phyloP scores from a whole-genome alignment of 2,797 vertebrate species.

The Alca torda region DNA sequence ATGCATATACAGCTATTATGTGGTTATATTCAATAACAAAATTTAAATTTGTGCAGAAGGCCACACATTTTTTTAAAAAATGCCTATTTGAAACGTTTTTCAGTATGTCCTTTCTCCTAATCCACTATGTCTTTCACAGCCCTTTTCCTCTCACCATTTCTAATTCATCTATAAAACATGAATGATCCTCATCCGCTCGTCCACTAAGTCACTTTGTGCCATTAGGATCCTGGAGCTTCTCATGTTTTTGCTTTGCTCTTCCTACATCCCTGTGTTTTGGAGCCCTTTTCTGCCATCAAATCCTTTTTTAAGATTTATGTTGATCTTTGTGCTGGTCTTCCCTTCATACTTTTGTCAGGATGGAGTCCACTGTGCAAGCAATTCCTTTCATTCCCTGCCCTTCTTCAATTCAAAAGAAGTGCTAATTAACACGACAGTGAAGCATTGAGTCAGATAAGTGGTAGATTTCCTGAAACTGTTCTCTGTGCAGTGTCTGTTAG shows the following conservation, averaged over 20 bases:
- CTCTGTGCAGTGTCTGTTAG: background rate
- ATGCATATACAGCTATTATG: background rate
- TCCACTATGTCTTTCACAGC: background rate
- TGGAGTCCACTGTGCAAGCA: background rate
- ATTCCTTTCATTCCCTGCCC: background rate
- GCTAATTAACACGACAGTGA: background rate
- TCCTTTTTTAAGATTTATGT: background rate
- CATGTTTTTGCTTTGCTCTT: background rate
- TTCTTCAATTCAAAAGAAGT: background rate
- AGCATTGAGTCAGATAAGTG: background rate
- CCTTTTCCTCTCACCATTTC: background rate
- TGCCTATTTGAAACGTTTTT: background rate
- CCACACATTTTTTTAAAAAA: background rate
- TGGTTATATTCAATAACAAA: background rate
- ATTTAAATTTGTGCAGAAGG: background rate
- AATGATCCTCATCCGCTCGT: background rate
- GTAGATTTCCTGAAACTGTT: background rate
- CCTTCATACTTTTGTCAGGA: background rate
- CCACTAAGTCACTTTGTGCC: background rate
- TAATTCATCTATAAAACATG: background rate
- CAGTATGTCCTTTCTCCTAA: background rate
- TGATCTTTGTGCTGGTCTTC: background rate
- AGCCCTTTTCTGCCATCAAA: background rate
- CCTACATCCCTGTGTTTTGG: accelerated
- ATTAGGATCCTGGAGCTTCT: background rate